Base-by-base conservation (phyloP, 2,797 vertebrate genomes). In the Pseudopleuronectes americanus region DNA sequence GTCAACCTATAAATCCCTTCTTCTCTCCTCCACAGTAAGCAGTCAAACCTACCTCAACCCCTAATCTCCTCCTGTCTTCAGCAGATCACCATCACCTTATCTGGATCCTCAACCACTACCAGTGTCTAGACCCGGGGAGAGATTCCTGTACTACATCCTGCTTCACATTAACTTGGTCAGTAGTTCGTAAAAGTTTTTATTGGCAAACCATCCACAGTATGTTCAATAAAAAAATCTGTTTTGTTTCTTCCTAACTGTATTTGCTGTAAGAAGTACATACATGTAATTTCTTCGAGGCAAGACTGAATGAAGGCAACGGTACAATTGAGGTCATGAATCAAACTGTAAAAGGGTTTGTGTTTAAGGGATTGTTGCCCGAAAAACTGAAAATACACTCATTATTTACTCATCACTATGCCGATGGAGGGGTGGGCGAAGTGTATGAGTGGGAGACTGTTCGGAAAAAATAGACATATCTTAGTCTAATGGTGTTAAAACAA, bases 271-370 rank as follows among this genome's bases (percentile, higher is more conserved):
- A 8, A 17, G 23, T 21, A 26, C n/a, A 21, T 10, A 2, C 21
- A 41, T 3, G 0, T 9, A 4, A 33, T 68, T 54, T 47, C 9
- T 54, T n/a, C n/a, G 6, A 49, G 23, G 49, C 0, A 26, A 10
- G 22, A 5, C 22, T 31, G n/a, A 48, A 45, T 38, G 38, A 49
- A 74, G 8, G 64, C 38, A 48, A 31, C 7, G 14, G 17, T 28
- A 14, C 8, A 49, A 33, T 33, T 72, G 72, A 55, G 62, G 33
- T 65, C 65, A 71, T 69, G 62, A 84, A 51, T 55, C 55, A 48
- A 64, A 52, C 45, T 57, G 48, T 54, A n/a, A 67, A 70, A 55
- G 17, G 14, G 49, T 73, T 74, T 19, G 22, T 64, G 33, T 79
- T 65, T 28, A 14, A 17, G 41, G 16, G 16, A 43, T 43, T 23